Base-by-base conservation (phyloP, 1,140 invertebrate species). In the Lycorma delicatula region DNA sequence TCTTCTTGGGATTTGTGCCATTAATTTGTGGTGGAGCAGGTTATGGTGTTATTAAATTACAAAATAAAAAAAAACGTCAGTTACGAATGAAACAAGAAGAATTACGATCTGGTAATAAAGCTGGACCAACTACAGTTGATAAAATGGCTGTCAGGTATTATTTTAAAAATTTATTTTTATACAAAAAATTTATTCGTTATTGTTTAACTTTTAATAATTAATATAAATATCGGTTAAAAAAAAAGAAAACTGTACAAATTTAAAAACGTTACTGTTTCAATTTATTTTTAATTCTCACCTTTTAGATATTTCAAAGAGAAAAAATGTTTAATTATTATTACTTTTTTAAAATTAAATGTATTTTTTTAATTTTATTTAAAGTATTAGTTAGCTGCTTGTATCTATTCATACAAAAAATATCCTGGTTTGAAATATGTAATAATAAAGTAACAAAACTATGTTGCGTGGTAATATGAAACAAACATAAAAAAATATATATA, bases 1-100 rank as follows among this genome's bases (percentile, higher is more conserved):
- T 98, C 2, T 87, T 91, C 54, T 77, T 96, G 6, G 86, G 80
- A 2, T 95, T 92, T 67, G 86, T 99, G 23, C 95, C 96, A 13
- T 86, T 98, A 9, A 68, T 97, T 46, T 89, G 89, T 64, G 91
- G 89, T 3, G 89, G 87, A n/a, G 89, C 89, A 1, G 93, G 87
- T 0, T 97, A 97, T 67, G 88, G 90, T 18, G 84, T 96, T 0
- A 89, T 97, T 0, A 96, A 96, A 69, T 72, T 93, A 31, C 91
- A 96, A 70, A 96, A 95, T 64, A 84, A 87, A 53, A 80, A 87
- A 3, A 74, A 91, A 28, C 73, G 91, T 0, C 77, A 81, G 27
- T 73, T 94, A 3, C 89, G 89, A 65, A 87, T 59, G 65, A 61
- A 59, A 59, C 89, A 92, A 69, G 91, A 94, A 67, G 86, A 89